These are phyloP conservation scores for Cheumatopsyche charites DNA, from an alignment of 1,140 invertebrate genomes.

Conservation along the genomic window DNA sequence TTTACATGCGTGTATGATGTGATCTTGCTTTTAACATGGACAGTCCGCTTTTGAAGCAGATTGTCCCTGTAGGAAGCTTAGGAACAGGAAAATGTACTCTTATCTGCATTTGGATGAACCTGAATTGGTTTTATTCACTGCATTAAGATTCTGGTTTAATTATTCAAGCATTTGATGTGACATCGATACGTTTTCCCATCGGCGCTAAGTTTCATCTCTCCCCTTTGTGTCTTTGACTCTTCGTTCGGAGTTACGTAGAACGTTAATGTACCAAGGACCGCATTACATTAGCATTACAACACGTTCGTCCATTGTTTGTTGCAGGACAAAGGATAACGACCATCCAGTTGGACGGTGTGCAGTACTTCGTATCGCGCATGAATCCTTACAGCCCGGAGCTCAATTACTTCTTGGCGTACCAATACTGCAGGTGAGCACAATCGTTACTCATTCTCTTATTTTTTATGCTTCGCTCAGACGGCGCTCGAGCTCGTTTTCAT, in stretches of 20 bases:
- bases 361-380: constrained; percentile 87
- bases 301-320: constrained; percentile 54
- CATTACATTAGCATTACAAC: constrained; percentile 43
- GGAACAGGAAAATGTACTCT: too few species aligned
- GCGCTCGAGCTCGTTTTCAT: neutral
- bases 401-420: constrained; percentile 86
- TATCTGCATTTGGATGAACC: too few species aligned
- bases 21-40: too few species aligned
- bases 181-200: too few species aligned
- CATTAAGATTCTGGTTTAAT: constrained; percentile 6
- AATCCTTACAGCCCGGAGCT: constrained; percentile 86
- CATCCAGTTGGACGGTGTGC: constrained; percentile 81
- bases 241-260: constrained; percentile 10
- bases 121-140: too few species aligned
- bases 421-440: constrained; percentile 72
- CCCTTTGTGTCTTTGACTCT: neutral
- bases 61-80: too few species aligned
- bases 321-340: constrained; percentile 84
- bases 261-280: neutral
- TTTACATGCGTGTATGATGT: too few species aligned
- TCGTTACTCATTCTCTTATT: too few species aligned
- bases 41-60: too few species aligned
- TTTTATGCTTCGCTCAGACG: neutral
- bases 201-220: neutral
- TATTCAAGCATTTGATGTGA: too few species aligned